A percentile compares a stretch with the other conserved stretches of the same genome.
Evolutionary conservation across 1,140 invertebrate species (phyloP).

Genomic region (Bombus turneri): DNA sequence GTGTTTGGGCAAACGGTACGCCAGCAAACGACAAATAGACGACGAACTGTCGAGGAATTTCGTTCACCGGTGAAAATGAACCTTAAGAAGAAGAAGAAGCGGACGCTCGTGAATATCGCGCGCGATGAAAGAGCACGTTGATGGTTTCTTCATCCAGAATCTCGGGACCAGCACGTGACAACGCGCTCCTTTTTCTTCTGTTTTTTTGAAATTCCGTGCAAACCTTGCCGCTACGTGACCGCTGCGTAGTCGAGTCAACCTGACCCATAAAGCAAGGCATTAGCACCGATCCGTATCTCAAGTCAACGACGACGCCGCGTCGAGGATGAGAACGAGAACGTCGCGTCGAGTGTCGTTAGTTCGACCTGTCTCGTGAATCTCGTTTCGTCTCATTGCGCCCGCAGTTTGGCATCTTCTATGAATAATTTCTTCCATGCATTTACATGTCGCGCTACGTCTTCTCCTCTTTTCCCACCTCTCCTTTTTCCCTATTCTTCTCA

Average conservation of each 20-base stretch:
- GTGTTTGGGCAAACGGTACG: too few relatives aligned
- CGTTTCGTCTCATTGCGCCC: constrained; percentile 73
- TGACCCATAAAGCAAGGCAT: constrained; percentile 69
- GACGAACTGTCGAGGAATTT: neutral
- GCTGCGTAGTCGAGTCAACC: constrained; percentile 28
- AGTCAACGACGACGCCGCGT: neutral
- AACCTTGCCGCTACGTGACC: constrained; percentile 51
- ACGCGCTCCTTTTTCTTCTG: constrained; percentile 6
- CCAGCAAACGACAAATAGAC: neutral
- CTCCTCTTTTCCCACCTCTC: constrained; percentile 6
- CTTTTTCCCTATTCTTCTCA: neutral
- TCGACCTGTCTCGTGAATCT: constrained; percentile 67
- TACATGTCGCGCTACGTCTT: constrained; percentile 49
- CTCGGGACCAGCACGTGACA: neutral
- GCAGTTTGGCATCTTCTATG: constrained; percentile 68
- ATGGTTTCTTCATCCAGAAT: constrained; percentile 33
- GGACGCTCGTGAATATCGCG: constrained; percentile 58
- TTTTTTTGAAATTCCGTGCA: constrained; percentile 63
- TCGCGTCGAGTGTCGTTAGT: constrained; percentile 40
- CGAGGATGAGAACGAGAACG: constrained; percentile 19
- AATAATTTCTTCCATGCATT: constrained; percentile 74
- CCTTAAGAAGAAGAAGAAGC: constrained; percentile 13
- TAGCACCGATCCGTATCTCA: constrained; percentile 72
- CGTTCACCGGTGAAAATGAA: neutral
- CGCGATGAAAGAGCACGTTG: constrained; percentile 38